Conservation (phyloP, 2,113 vertebrate species). For the Oryzias celebensis region DNA sequence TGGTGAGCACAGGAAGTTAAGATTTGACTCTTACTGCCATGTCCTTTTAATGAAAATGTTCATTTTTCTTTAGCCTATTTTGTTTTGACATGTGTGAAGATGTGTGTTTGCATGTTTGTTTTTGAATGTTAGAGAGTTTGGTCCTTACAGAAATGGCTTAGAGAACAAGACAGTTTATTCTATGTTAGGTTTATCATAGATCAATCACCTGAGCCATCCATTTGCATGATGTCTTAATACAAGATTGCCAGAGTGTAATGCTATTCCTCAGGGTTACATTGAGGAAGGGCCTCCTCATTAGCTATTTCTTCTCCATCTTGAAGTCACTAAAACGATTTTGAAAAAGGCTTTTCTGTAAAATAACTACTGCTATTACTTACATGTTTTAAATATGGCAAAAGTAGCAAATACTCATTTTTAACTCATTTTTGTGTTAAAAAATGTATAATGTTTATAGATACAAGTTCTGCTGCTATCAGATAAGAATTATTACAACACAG, state of each 20-base stretch:
- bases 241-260: slow-evolving; percentile 9
- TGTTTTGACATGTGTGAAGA: slow-evolving; percentile 4
- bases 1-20: slow-evolving; percentile 62
- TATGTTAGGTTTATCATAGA: slow-evolving; percentile 30
- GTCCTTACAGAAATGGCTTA: slow-evolving; percentile 34
- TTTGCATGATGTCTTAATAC: slow-evolving; percentile 45
- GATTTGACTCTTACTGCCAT: slow-evolving; percentile 33
- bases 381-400: too few species aligned
- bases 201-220: slow-evolving; percentile 33
- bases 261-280: background rate
- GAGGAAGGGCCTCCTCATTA: too few species aligned
- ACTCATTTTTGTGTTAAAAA: too few species aligned
- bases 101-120: background rate
- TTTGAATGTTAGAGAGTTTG: too few species aligned
- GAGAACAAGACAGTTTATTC: background rate
- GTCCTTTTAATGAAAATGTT: slow-evolving; percentile 32
- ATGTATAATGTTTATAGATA: too few species aligned
- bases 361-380: too few species aligned
- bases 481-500: too few species aligned
- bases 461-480: too few species aligned
- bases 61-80: slow-evolving; percentile 9
- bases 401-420: too few species aligned
- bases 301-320: too few species aligned
- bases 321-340: too few species aligned
- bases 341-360: too few species aligned